Conservation (phyloP, 2,797 vertebrate species). For the Periophthalmus magnuspinnatus region DNA sequence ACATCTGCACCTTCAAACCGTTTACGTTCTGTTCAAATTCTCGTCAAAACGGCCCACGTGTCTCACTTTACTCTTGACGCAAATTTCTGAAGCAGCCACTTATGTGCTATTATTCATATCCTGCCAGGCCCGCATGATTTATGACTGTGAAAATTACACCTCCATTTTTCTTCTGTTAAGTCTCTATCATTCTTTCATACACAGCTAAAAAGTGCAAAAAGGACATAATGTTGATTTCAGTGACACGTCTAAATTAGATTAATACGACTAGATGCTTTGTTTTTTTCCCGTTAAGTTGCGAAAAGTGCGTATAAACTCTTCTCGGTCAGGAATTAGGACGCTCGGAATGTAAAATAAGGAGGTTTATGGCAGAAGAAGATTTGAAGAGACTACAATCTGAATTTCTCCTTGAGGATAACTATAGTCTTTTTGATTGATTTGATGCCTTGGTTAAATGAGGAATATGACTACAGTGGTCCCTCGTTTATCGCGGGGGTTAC, state of each 20-base stretch:
- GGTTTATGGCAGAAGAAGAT: too few relatives aligned
- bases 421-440: too few relatives aligned
- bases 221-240: neutral
- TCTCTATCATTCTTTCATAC: constrained; percentile 23
- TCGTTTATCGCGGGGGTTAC: too few relatives aligned
- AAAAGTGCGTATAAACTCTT: too few relatives aligned
- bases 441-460: too few relatives aligned
- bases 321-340: too few relatives aligned
- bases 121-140: constrained; percentile 48
- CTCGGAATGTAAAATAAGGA: too few relatives aligned
- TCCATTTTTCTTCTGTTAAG: constrained; percentile 39
- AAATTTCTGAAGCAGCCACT: constrained; percentile 41
- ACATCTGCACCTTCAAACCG: constrained; percentile 17
- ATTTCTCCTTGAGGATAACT: too few relatives aligned
- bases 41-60: constrained; percentile 13
- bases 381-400: too few relatives aligned
- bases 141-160: constrained; percentile 53
- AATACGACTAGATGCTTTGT: too few relatives aligned
- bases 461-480: too few relatives aligned
- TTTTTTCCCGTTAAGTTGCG: too few relatives aligned
- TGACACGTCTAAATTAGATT: neutral
- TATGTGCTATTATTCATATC: constrained; percentile 40
- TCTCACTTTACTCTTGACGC: constrained; percentile 21
- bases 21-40: constrained; percentile 1
- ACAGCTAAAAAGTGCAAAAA: neutral